Conservation (phyloP, 1,140 invertebrate species). For the Drosophila sucinea region DNA sequence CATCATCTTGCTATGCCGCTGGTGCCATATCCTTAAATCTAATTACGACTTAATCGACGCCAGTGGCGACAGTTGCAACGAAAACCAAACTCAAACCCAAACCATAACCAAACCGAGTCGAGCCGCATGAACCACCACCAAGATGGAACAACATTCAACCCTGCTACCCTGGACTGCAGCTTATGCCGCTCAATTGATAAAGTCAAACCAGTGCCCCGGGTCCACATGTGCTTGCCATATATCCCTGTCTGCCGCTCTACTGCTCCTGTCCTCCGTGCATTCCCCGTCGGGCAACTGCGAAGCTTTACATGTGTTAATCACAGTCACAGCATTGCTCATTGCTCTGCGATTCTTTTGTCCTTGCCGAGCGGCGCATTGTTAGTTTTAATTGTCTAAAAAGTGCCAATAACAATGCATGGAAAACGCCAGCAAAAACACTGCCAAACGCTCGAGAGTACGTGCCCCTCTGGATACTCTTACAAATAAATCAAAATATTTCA, state of each 20-base stretch:
- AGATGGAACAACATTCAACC: slow-evolving; percentile 36
- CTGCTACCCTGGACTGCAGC: slow-evolving; percentile 46
- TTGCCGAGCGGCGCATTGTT: slow-evolving; percentile 58
- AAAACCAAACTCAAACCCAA: slow-evolving; percentile 40
- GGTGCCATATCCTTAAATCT: slow-evolving; percentile 83
- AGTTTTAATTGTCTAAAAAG: slow-evolving; percentile 79
- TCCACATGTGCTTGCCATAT: slow-evolving; percentile 61
- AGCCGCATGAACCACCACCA: slow-evolving; percentile 28
- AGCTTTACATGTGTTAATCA: slow-evolving; percentile 82
- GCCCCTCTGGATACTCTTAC: not conserved
- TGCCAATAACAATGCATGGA: slow-evolving; percentile 57
- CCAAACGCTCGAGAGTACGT: not conserved
- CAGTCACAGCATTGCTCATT: slow-evolving; percentile 59
- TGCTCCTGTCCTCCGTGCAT: slow-evolving; percentile 29
- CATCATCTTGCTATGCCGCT: slow-evolving; percentile 80
- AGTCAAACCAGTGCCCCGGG: slow-evolving; percentile 63
- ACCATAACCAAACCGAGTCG: not conserved
- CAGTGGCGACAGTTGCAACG: slow-evolving; percentile 79
- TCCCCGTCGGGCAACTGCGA: slow-evolving; percentile 58
- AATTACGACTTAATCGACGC: slow-evolving; percentile 83
- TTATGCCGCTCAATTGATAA: slow-evolving; percentile 81
- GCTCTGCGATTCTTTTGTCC: slow-evolving; percentile 40
- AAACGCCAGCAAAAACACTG: not conserved
- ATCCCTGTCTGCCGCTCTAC: slow-evolving; percentile 20
- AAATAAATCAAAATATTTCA: not conserved